Percentiles rank a stretch among this genome's conserved stretches.
Conservation (phyloP, 2,888 invertebrate genomes). For the Incurvaria masculella region DNA sequence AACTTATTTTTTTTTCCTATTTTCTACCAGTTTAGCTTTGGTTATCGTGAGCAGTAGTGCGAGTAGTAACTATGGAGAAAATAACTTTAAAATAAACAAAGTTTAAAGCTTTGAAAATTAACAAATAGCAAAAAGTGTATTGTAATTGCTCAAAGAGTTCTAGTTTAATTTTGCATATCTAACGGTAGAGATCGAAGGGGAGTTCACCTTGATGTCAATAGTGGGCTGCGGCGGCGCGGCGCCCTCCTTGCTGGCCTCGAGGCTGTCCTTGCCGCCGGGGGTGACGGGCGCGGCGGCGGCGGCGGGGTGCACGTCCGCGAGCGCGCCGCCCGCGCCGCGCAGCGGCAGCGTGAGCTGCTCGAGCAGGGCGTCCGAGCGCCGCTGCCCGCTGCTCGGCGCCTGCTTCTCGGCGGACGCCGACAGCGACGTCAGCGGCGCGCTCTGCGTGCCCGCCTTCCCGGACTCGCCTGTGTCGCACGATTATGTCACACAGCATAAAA, state of each 20-base stretch:
- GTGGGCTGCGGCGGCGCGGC: slow-evolving; percentile 31
- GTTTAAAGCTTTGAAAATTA: no score
- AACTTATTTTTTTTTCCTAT: no score
- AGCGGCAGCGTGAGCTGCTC: slow-evolving; percentile 46
- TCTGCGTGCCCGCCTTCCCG: background rate
- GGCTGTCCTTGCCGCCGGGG: slow-evolving; percentile 38
- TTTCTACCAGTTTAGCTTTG: no score
- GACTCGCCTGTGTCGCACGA: background rate
- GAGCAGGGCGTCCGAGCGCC: slow-evolving; percentile 43
- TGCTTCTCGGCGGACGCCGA: slow-evolving; percentile 39
- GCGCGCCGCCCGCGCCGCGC: slow-evolving; percentile 31
- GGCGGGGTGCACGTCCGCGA: slow-evolving; percentile 25
- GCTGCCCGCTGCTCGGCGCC: slow-evolving; percentile 36
- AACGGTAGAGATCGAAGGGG: no score
- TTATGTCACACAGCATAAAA: no score
- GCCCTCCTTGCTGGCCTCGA: slow-evolving; percentile 35
- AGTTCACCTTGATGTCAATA: slow-evolving; percentile 47
- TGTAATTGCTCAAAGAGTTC: no score
- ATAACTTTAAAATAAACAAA: no score
- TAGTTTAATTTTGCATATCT: no score
- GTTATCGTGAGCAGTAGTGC: no score
- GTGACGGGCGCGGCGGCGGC: slow-evolving; percentile 26
- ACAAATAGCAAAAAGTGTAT: no score
- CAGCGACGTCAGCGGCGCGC: slow-evolving; percentile 38
- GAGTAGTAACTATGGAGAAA: no score